A percentile compares a stretch with the other conserved stretches of the same genome.
Conservation (phyloP, 30 jellyfish, hydroid and myxozoan species). For the Hydra vulgaris region DNA sequence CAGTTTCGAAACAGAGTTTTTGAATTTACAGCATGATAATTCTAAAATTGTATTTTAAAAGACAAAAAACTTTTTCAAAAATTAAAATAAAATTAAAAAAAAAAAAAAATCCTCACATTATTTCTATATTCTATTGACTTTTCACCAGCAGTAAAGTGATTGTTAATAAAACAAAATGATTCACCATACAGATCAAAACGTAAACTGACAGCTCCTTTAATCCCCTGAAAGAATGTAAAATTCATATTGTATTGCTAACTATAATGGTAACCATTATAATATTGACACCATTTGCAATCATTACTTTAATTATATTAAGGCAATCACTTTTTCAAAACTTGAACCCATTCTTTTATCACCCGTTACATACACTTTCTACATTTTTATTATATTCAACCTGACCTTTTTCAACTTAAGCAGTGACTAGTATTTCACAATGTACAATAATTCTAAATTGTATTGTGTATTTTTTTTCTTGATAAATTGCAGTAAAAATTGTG, state of each 20-base stretch:
- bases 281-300: too few species aligned
- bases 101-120: constrained; percentile 31
- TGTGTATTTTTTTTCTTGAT: too few species aligned
- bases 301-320: too few species aligned
- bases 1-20: constrained; percentile 36
- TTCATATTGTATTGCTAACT: too few species aligned
- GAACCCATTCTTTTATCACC: too few species aligned
- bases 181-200: constrained; percentile 68
- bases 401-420: too few species aligned
- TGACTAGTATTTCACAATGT: too few species aligned
- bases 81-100: not conserved
- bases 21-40: constrained; percentile 23
- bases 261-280: not conserved
- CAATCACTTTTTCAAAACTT: too few species aligned
- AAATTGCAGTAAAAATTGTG: too few species aligned
- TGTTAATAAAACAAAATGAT: constrained; percentile 72
- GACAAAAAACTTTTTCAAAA: not conserved
- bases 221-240: constrained; percentile 52
- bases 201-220: constrained; percentile 75
- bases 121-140: constrained; percentile 46
- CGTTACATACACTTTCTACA: too few species aligned
- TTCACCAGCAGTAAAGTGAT: constrained; percentile 75
- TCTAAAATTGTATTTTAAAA: not conserved
- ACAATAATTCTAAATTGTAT: too few species aligned
- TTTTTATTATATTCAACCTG: too few species aligned